phyloP scores from a whole-genome alignment of 2,888 invertebrate species.

The Bellardia pandia region DNA sequence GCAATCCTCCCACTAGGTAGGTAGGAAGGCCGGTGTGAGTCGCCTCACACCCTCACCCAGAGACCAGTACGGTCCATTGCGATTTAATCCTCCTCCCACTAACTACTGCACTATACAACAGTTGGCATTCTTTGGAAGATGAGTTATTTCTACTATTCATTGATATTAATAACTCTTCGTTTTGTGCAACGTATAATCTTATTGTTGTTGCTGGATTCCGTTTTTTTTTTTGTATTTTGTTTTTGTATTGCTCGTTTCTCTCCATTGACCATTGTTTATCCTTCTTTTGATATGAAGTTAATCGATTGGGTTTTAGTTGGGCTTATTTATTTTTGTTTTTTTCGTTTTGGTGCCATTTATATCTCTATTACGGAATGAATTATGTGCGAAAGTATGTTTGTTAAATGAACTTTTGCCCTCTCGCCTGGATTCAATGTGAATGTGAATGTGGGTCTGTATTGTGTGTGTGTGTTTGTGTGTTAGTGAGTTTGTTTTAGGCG shows the following conservation, averaged over 20 bases:
- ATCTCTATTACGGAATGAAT: conserved; percentile 57
- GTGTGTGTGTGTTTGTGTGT: neutral
- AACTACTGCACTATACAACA: conserved; percentile 10
- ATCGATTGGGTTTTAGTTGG: conserved; percentile 76
- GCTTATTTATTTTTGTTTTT: conserved; percentile 13
- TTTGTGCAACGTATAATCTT: conserved; percentile 17
- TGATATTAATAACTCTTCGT: conserved; percentile 79
- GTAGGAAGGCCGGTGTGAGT: too few relatives aligned
- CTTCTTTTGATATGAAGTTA: conserved; percentile 77
- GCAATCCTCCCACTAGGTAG: conserved; percentile 25
- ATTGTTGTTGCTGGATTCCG: conserved; percentile 26
- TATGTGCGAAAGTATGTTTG: conserved; percentile 69
- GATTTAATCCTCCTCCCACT: conserved; percentile 17
- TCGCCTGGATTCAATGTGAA: neutral
- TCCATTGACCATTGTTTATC: conserved; percentile 71
- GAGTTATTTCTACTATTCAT: conserved; percentile 75
- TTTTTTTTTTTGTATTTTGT: neutral
- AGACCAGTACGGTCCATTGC: too few relatives aligned
- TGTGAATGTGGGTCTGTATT: neutral
- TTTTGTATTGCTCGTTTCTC: neutral
- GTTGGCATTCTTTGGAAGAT: conserved; percentile 67
- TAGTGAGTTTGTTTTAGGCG: conserved; percentile 69
- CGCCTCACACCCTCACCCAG: too few relatives aligned
- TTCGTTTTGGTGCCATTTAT: conserved; percentile 33
- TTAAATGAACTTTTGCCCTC: conserved; percentile 70